A percentile compares a stretch with the other conserved stretches of the same genome.
Conservation (phyloP, 2,113 vertebrate species). For the Meriones unguiculatus region DNA sequence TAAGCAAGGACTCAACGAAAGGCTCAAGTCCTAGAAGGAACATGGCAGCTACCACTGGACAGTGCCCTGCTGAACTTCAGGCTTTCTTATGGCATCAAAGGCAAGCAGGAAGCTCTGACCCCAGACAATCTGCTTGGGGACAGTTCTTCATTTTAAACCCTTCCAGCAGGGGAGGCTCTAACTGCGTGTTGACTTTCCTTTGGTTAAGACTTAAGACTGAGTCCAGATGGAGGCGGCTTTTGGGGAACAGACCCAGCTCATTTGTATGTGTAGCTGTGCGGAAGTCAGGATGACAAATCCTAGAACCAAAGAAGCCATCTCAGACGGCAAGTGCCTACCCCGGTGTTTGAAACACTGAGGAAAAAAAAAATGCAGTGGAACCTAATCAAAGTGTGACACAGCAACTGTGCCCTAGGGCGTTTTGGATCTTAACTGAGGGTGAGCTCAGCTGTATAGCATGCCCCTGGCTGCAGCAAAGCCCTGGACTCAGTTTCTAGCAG, state of each 20-base stretch:
- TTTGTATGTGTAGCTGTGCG: not conserved
- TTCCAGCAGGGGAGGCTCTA: not conserved
- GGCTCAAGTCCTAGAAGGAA: not conserved
- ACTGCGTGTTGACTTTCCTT: not conserved
- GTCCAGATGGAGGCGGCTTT: not conserved
- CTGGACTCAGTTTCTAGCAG: not conserved
- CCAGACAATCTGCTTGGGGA: not conserved
- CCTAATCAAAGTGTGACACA: accelerated
- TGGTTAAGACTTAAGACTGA: not conserved
- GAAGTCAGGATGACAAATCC: not conserved
- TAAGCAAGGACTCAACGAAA: not conserved
- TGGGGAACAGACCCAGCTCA: not conserved
- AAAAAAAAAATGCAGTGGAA: not conserved
- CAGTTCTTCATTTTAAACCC: not conserved
- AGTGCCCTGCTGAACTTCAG: not conserved
- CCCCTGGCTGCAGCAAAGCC: not conserved
- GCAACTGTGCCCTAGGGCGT: not conserved
- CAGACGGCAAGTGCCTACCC: not conserved
- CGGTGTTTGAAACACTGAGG: not conserved
- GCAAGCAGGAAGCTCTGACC: accelerated
- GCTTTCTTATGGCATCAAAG: not conserved
- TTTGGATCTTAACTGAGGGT: not conserved
- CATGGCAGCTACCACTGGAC: not conserved
- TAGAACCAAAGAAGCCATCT: not conserved
- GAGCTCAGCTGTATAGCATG: not conserved